These are phyloP conservation scores for Alviniconcha marisindica DNA, from an alignment of 1,140 invertebrate species.

Conservation along the genomic window DNA sequence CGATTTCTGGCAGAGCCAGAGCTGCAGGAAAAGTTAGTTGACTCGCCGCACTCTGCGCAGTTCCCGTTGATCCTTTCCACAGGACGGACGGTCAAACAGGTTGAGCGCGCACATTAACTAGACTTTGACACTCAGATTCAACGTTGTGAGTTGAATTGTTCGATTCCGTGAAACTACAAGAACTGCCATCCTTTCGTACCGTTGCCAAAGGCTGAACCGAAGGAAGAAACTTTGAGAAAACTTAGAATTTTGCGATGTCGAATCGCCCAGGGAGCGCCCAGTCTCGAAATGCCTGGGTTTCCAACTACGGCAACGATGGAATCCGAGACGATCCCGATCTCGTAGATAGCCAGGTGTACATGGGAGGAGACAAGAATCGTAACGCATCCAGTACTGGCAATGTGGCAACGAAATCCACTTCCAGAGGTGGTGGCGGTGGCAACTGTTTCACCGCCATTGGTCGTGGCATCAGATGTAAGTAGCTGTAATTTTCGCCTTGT, in stretches of 20 bases:
- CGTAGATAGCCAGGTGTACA: conserved; percentile 53
- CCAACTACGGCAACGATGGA: conserved; percentile 51
- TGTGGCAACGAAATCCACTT: conserved; percentile 60
- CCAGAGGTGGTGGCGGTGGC: conserved; percentile 22
- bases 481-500: too few relatives aligned
- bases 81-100: background rate
- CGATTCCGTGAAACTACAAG: conserved; percentile 1
- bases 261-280: conserved; percentile 63
- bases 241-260: conserved; percentile 3
- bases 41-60: background rate
- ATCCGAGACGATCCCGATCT: conserved; percentile 62
- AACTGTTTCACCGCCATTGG: conserved; percentile 56
- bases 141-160: background rate
- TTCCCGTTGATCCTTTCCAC: background rate
- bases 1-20: conserved; percentile 30
- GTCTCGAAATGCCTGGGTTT: conserved; percentile 67
- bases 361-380: conserved; percentile 41
- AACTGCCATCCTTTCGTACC: background rate
- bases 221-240: background rate
- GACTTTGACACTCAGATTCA: background rate
- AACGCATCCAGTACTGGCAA: conserved; percentile 52
- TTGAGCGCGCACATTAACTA: background rate
- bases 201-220: background rate
- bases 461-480: conserved; percentile 71
- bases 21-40: background rate